These are phyloP conservation scores for Microtus ochrogaster DNA, from an alignment of 2,113 vertebrate species.

Conservation along the genomic window DNA sequence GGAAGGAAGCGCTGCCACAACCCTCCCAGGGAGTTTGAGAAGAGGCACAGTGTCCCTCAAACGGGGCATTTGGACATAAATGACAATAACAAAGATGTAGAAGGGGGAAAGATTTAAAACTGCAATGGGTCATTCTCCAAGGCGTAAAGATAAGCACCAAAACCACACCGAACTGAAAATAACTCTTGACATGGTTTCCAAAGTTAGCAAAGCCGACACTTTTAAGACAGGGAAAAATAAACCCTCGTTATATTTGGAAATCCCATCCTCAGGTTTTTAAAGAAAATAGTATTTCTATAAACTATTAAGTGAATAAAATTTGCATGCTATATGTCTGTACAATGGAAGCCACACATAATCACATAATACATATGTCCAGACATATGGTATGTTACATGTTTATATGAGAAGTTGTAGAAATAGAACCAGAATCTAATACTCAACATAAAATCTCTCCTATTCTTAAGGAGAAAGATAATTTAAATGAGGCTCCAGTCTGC, in stretches of 20 bases:
- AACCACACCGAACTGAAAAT: conserved; percentile 36
- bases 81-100: neutral
- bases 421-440: neutral
- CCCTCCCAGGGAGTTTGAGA: neutral
- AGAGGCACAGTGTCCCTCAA: neutral
- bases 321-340: conserved; percentile 20
- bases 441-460: neutral
- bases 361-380: neutral
- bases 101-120: conserved; percentile 17
- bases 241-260: neutral
- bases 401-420: conserved; percentile 12
- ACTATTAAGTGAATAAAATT: conserved; percentile 41
- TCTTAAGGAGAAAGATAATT: conserved; percentile 57
- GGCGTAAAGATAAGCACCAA: conserved; percentile 25
- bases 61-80: neutral
- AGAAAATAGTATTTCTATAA: conserved; percentile 37
- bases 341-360: neutral
- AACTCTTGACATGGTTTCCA: conserved; percentile 17
- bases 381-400: conserved; percentile 17
- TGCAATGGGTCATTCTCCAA: neutral
- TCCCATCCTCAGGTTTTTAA: neutral
- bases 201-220: conserved; percentile 15
- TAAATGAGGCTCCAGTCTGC: conserved; percentile 45
- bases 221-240: conserved; percentile 14
- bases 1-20: neutral